Evolutionary conservation across 2,113 vertebrate species (phyloP), one percentile per base, ranked within the genome.

Genomic region (Athene noctua): DNA sequence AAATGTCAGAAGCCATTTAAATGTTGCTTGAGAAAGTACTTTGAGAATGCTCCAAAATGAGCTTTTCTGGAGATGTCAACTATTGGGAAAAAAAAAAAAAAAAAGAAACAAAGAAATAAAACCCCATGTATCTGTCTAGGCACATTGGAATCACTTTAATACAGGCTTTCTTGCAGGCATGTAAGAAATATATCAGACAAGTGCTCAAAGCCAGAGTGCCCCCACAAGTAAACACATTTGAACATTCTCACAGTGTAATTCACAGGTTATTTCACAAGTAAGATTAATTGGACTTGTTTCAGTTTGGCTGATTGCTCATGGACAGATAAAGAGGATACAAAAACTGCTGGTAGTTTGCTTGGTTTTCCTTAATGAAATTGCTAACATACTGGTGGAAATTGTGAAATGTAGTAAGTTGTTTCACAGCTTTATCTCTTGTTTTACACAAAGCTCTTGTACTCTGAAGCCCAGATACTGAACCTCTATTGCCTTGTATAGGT

Each of bases 1-100:
- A 94, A 93, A 90, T 72, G 57, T 88, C 57, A 91, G 61, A 68
- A 17, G 52, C 46, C 81, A 78, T 91, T 97, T 95, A 88, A 94
- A 88, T 84, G 32, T 52, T 95, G 42, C 44, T 86, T 90, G 72
- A 91, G 54, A 86, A 93, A 94, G 7, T 80, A 80, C 46, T 93
- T 80, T 65, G 62, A 85, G 71, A 95, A 89, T 38, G 36, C 40
- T 36, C 42, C 46, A 90, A 92, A 94, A 89, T 80, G 54, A 81
- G 46, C 12, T 79, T 85, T 89, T 86, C 61, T 46, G 2, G 30
- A 40, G 8, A 65, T 93, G 21, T 63, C 78, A 92, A 15, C n/a
- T 77, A 61, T 58, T 74, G 30, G 63, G 72, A 70, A 66, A 36
- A 62, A 62, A n/a, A 47, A 25, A 47, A 9, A 65, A 82, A 73